Conservation (phyloP, 2,888 invertebrate genomes). For the Acanthosepion lycidas region DNA sequence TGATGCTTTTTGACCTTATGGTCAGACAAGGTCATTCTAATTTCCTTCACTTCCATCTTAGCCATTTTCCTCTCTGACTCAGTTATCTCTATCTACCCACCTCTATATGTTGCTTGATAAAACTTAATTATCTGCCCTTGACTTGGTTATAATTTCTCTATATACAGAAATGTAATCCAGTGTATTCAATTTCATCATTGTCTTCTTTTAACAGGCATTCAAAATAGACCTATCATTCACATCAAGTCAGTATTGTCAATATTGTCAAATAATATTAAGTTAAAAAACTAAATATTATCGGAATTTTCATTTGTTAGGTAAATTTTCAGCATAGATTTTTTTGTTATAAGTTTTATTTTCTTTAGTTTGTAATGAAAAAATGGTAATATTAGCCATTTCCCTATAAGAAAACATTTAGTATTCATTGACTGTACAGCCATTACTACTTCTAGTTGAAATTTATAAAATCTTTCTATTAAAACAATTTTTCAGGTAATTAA, state of each 20-base stretch:
- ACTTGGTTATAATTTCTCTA: too few relatives aligned
- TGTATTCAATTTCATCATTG: neutral
- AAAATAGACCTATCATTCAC: neutral
- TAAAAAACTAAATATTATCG: neutral
- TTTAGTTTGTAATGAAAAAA: too few relatives aligned
- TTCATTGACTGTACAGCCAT: too few relatives aligned
- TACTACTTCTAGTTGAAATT: too few relatives aligned
- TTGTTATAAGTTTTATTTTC: too few relatives aligned
- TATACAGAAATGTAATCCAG: neutral
- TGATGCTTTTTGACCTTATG: neutral
- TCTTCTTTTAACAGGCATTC: neutral
- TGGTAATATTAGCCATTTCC: too few relatives aligned
- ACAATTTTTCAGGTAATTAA: too few relatives aligned
- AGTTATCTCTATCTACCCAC: neutral
- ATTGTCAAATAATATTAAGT: neutral
- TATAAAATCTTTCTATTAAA: too few relatives aligned
- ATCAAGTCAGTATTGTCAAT: neutral
- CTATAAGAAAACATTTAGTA: too few relatives aligned
- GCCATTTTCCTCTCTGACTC: neutral
- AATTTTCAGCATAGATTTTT: neutral
- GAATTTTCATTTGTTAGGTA: neutral
- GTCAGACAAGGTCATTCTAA: constrained; percentile 1
- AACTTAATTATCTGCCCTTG: too few relatives aligned
- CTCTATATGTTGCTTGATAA: neutral
- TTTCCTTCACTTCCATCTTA: neutral